phyloP scores from a whole-genome alignment of 2,888 invertebrate species.

The Cheilosia grossa region DNA sequence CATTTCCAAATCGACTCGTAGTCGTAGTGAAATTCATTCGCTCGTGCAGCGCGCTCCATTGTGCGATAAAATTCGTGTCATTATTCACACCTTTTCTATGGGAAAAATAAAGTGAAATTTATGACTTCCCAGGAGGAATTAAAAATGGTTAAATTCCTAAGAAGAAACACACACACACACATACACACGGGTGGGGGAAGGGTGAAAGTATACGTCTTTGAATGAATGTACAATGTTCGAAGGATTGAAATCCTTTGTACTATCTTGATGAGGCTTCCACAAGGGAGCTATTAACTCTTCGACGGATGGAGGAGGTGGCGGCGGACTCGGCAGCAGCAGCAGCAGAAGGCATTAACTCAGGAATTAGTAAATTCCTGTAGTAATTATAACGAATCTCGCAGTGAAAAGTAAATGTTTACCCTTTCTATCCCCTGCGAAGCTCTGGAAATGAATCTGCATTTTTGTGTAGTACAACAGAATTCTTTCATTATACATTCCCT shows the following conservation, averaged over 20 bases:
- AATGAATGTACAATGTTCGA: constrained; percentile 37
- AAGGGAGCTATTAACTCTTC: constrained; percentile 63
- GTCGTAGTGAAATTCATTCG: constrained; percentile 57
- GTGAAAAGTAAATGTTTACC: constrained; percentile 46
- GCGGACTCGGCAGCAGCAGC: background rate
- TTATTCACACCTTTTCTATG: constrained; percentile 72
- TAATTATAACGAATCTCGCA: constrained; percentile 69
- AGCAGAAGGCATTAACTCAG: constrained; percentile 55
- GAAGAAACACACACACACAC: constrained; percentile 32
- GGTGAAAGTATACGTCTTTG: background rate
- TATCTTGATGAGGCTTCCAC: constrained; percentile 64
- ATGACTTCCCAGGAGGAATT: constrained; percentile 71
- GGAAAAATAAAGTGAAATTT: constrained; percentile 72
- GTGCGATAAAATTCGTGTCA: constrained; percentile 69
- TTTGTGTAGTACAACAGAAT: constrained; percentile 34
- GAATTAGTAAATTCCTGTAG: constrained; percentile 69
- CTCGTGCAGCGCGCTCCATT: constrained; percentile 16
- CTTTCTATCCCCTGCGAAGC: constrained; percentile 3
- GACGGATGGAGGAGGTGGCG: constrained; percentile 3
- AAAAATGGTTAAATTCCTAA: constrained; percentile 64
- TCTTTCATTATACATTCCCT: constrained; percentile 38
- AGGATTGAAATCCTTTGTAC: constrained; percentile 62
- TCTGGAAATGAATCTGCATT: constrained; percentile 58
- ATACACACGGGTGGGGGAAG: constrained; percentile 9
- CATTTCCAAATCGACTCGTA: background rate